Evolutionary conservation across 2,888 invertebrate genomes (phyloP), one percentile per base, ranked within the genome.

Genomic region (Choristoneura rosaceana): DNA sequence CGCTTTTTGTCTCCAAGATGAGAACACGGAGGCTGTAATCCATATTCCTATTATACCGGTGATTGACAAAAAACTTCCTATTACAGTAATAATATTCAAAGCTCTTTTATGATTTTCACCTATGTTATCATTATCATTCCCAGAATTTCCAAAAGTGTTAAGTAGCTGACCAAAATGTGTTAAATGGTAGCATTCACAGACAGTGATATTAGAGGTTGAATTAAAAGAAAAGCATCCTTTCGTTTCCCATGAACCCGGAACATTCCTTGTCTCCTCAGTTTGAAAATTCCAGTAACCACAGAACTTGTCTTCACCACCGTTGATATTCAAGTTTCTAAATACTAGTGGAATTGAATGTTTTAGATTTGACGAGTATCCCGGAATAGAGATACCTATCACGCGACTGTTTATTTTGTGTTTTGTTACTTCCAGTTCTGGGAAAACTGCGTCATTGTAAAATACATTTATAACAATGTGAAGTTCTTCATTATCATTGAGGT

Each of bases 141-240:
- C 74, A 12, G 59, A 45, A 65, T 74, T 69, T 41, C 78, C 76
- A 59, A 81, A 77, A 17, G 84, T 76, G 87, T 90, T 73, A 62
- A 95, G 86, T n/a, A 96, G 84, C 79, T 95, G 95, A 9, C 95
- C 95, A 78, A 95, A 96, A 79, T 95, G 95, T 38, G 96, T 95
- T 63, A 96, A 87, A 82, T 96, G 96, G 61, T 94, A 95, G 76
- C 95, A 95, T 74, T 94, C 86, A 79, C 95, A 95, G 76, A 85
- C 85, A 76, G 78, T 90, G 76, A 81, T 80, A 80, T 79, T 87
- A 76, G 75, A 82, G 60, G 70, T 83, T 80, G 68, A 82, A 76
- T 78, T 87, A 81, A 77, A 87, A 65, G 82, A 87, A 83, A 85
- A 90, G 71, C 95, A 94, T 0, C 96, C 96, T 66, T 93, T 88